Evolutionary conservation across 2,113 vertebrate species (phyloP), one percentile per base, ranked within the genome.

Genomic region (Dipodomys spectabilis): DNA sequence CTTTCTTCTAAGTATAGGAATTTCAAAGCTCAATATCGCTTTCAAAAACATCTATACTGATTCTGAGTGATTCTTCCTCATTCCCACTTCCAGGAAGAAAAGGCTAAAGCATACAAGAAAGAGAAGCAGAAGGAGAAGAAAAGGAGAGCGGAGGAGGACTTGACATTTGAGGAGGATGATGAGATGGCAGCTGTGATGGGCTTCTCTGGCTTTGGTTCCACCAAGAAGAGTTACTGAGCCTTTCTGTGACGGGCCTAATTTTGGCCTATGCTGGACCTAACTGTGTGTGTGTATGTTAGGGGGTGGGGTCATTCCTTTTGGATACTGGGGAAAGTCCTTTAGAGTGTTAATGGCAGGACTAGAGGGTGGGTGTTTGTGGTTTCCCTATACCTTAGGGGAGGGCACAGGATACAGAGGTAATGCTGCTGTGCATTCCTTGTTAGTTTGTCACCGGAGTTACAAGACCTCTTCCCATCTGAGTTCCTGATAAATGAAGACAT

Each of bases 141-240:
- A 92, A 98, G 99, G 35, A 98, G 98, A 92, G 99, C 99, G 0
- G 99, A 99, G 93, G 99, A 99, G 64, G 99, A 99, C 67, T 96
- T 99, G 95, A 98, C 99, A 7, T 98, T 99, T 32, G 99, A 99
- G 97, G 99, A 99, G 67, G 99, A 99, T 3, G 99, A 99, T 8
- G 99, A 99, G 94, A 99, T 99, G 99, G 99, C 99, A 30, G 99
- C 99, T 16, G 99, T 99, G 88, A 99, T 99, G 99, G 99, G 99
- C 28, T 99, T 99, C 97, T 99, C 99, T 60, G 99, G 99, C 7
- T 99, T 99, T 0, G 99, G 99, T 82, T 99, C 99, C 1, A 98
- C 99, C 69, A 99, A 99, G 98, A 99, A 99, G 98, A 98, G 92
- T 95, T 99, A 99, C 98, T 99, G 98, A 99, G 95, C 69, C 96